A percentile compares a stretch with the other conserved stretches of the same genome.
These are phyloP conservation scores for Limnodromus scolopaceus DNA, from an alignment of 2,797 vertebrate species.

Conservation along the genomic window DNA sequence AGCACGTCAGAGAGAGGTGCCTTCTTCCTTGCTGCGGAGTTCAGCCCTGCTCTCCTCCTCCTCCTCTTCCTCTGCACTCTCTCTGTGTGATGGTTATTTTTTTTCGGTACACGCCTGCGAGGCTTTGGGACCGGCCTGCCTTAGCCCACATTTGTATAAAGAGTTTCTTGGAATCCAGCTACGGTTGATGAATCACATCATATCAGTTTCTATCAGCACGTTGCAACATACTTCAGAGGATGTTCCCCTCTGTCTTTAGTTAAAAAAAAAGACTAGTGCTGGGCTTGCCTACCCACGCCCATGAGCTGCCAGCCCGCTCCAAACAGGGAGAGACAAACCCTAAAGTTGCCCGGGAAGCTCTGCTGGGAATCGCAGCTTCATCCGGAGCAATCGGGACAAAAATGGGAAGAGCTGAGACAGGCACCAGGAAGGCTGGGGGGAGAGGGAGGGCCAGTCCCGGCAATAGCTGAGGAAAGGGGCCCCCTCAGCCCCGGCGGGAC, in stretches of 20 bases:
- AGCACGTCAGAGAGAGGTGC: not conserved
- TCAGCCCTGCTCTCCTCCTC: constrained; percentile 16
- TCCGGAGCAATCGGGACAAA: not conserved
- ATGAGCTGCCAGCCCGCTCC: not conserved
- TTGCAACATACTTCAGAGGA: constrained; percentile 44
- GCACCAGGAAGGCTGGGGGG: not conserved
- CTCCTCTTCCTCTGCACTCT: not conserved
- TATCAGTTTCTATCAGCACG: constrained; percentile 47
- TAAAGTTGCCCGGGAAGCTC: not conserved
- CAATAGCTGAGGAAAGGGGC: accelerated
- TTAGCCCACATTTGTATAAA: constrained; percentile 9
- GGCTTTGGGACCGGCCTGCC: constrained; percentile 35
- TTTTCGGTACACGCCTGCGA: not conserved
- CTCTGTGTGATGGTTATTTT: not conserved
- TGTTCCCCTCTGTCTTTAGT: not conserved
- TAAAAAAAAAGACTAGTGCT: not conserved
- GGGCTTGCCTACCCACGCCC: not conserved
- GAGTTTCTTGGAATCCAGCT: constrained; percentile 41
- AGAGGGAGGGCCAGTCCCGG: not conserved
- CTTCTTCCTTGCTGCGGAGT: not conserved
- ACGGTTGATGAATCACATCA: constrained; percentile 22
- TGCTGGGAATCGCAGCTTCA: not conserved
- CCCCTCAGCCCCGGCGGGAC: accelerated
- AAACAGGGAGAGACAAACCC: not conserved
- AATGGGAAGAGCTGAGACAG: not conserved